Evolutionary conservation across 2,797 vertebrate species (phyloP).

Genomic region (Heteromormyrus szaboi): DNA sequence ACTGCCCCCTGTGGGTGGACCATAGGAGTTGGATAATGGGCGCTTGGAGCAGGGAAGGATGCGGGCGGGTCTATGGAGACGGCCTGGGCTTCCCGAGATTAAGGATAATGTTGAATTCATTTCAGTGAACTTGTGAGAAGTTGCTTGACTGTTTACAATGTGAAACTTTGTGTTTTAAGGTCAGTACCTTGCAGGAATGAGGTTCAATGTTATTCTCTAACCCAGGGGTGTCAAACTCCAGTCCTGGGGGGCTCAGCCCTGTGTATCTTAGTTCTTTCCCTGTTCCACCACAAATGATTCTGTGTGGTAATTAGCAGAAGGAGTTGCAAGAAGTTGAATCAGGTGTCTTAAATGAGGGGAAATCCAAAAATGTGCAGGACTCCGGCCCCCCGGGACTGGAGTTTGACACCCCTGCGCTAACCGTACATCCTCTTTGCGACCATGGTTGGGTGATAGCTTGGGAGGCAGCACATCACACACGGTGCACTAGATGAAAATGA

Average conservation of each 20-base stretch:
- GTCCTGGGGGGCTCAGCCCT: no score
- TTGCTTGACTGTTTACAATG: not conserved
- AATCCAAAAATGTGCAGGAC: no score
- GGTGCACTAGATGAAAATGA: not conserved
- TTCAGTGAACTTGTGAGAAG: not conserved
- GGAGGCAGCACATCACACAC: not conserved
- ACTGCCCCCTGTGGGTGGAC: conserved; percentile 53
- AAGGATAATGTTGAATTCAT: not conserved
- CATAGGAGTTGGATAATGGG: conserved; percentile 52
- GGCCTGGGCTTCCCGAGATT: not conserved
- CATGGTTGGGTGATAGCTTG: not conserved
- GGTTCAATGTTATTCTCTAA: not conserved
- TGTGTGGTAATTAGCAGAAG: no score
- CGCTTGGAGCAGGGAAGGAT: not conserved
- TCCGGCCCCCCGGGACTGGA: no score
- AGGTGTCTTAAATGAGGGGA: no score
- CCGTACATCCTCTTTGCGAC: not conserved
- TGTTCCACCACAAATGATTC: no score
- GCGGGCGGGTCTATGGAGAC: not conserved
- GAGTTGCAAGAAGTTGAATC: no score
- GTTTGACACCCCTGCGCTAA: no score
- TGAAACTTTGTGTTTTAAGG: not conserved
- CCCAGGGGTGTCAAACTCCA: not conserved
- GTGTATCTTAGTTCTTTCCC: no score
- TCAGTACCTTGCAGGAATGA: not conserved